phyloP scores from a whole-genome alignment of 2,113 vertebrate genomes.

The Cyanoderma ruficeps region DNA sequence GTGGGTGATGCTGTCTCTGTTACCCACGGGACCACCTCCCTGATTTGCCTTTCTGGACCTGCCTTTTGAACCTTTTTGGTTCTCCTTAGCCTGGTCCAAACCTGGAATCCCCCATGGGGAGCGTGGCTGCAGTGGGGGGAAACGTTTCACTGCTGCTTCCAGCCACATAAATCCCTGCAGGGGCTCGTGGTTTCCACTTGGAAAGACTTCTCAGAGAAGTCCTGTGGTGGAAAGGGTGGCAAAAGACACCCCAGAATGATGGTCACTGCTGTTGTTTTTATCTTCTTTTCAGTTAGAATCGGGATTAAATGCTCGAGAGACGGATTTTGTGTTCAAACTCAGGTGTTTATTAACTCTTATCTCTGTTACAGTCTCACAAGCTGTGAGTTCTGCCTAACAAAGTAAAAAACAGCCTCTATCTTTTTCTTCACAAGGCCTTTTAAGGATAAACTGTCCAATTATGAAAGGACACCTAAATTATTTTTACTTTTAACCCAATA shows the following conservation, averaged over 20 bases:
- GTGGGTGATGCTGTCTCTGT: neutral
- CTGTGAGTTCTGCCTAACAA: neutral
- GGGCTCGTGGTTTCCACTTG: neutral
- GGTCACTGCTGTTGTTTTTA: neutral
- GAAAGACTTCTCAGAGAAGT: neutral
- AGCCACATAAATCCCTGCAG: neutral
- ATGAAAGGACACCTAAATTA: neutral
- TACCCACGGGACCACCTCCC: fast-evolving
- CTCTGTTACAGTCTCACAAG: neutral
- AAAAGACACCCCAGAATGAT: neutral
- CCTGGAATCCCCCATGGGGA: fast-evolving
- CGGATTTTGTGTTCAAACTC: neutral
- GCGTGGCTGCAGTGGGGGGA: neutral
- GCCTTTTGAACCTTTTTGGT: no score
- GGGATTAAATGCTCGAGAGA: neutral
- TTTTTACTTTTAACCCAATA: neutral
- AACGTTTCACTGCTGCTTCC: neutral
- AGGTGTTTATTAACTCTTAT: neutral
- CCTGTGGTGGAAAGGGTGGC: neutral
- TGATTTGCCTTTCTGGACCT: neutral
- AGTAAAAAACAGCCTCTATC: neutral
- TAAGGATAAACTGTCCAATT: neutral
- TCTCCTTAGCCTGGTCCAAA: neutral
- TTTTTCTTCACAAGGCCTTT: neutral
- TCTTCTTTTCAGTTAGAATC: neutral